Base-by-base conservation (phyloP, 2,113 vertebrate genomes). In the Tiliqua scincoides region DNA sequence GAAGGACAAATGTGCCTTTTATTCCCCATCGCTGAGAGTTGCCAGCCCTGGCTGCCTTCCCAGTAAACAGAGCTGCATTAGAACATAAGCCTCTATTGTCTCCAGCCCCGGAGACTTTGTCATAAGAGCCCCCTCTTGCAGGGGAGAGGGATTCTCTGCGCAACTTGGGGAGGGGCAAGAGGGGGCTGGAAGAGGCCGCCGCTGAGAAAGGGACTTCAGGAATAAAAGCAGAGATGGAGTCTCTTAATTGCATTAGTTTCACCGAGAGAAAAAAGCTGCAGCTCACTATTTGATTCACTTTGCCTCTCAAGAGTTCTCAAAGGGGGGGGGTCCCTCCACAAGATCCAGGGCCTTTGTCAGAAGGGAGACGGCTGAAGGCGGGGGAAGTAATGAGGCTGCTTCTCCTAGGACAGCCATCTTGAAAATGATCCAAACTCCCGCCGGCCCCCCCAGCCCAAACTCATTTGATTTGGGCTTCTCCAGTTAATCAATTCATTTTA, bases 71-170 rank as follows among this genome's bases (percentile, higher is more conserved):
- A 14, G 48, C 85, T 83, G 57, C 74, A 18, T 84, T 18, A 30
- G 88, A 73, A 95, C 94, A 96, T 74, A 95, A 89, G 89, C 93
- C 65, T 68, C 94, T 88, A 95, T 96, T 96, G 95, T 96, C 90
- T 65, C n/a, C 62, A 85, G 71, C 76, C 88, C 1, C 85, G 77
- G 85, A 89, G 91, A 88, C 91, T 78, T 87, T 92, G 91, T 23
- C 81, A 89, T 72, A 81, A 0, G 89, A 92, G 91, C 82, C 84
- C 57, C 6, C 83, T 2, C 0, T n/a, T 1, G n/a, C 30, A 70
- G 73, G 27, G 62, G 82, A 68, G 14, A 61, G 52, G 84, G 90
- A 57, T 83, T 6, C 61, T 0, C 78, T 48, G 0, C 7, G 85
- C 76, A 72, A 4, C 62, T 62, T 4, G 14, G 85, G 87, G 70